phyloP scores from a whole-genome alignment of 2,797 vertebrate species.

The Sebastes matsubarae region DNA sequence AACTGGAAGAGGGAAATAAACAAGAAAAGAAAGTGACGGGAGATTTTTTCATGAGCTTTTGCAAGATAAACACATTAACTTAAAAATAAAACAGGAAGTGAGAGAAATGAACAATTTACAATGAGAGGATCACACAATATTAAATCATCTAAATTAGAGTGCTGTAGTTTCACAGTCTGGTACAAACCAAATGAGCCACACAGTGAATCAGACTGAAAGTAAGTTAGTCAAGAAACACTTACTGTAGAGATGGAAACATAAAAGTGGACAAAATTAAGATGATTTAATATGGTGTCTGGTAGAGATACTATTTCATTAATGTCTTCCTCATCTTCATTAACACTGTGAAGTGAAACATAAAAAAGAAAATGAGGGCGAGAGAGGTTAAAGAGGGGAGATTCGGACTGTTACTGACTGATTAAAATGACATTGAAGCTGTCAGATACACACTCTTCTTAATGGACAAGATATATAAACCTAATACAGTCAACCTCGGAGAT shows the following conservation, averaged over 20 bases:
- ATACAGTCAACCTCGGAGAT: not conserved
- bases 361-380: not conserved
- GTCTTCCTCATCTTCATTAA: not conserved
- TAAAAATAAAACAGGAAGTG: not conserved
- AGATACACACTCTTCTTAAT: not conserved
- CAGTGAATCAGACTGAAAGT: not conserved
- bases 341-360: not conserved
- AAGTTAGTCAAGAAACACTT: not conserved
- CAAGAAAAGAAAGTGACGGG: not conserved
- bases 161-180: not conserved
- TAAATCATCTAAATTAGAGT: not conserved
- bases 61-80: not conserved
- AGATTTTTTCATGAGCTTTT: not conserved
- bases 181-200: not conserved
- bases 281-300: not conserved
- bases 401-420: slow-evolving; percentile 5
- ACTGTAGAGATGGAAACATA: not conserved
- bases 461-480: not conserved
- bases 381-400: not conserved
- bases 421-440: not conserved
- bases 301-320: not conserved
- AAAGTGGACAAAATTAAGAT: not conserved
- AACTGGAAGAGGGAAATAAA: too few relatives aligned
- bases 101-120: not conserved
- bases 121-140: not conserved